These are phyloP conservation scores for Eupithecia dodoneata DNA, from an alignment of 2,888 invertebrate genomes.

Conservation along the genomic window DNA sequence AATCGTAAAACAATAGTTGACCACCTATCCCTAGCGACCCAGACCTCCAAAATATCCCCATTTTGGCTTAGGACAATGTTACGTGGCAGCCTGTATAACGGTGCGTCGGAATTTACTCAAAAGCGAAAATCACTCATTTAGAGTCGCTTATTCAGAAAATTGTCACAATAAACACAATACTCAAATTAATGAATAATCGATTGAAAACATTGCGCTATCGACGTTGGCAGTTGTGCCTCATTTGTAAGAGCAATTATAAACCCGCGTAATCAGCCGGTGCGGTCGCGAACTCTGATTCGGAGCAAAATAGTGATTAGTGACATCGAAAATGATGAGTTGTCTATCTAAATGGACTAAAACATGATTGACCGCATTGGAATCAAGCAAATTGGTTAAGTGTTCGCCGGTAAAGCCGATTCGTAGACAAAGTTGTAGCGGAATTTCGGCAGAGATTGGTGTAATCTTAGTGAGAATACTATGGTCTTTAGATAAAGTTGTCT, in stretches of 20 bases:
- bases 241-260: slow-evolving; percentile 81
- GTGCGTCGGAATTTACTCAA: neutral
- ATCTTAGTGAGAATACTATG: neutral
- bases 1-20: no score
- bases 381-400: slow-evolving; percentile 36
- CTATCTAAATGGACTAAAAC: slow-evolving; percentile 36
- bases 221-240: slow-evolving; percentile 70
- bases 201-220: slow-evolving; percentile 72
- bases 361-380: slow-evolving; percentile 39
- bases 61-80: neutral
- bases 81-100: neutral
- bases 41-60: neutral
- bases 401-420: slow-evolving; percentile 15
- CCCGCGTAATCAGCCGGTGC: slow-evolving; percentile 72
- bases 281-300: slow-evolving; percentile 54
- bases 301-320: slow-evolving; percentile 48
- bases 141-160: slow-evolving; percentile 53
- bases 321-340: slow-evolving; percentile 43
- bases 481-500: neutral
- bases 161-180: slow-evolving; percentile 75
- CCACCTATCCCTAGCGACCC: no score
- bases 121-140: neutral
- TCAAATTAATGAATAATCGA: slow-evolving; percentile 80
- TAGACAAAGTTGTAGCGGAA: neutral
- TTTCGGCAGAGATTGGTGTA: neutral